Percentiles rank a stretch among this genome's conserved stretches.
These are phyloP conservation scores for Corythaixoides concolor DNA, from an alignment of 2,113 vertebrate species.

Conservation along the genomic window DNA sequence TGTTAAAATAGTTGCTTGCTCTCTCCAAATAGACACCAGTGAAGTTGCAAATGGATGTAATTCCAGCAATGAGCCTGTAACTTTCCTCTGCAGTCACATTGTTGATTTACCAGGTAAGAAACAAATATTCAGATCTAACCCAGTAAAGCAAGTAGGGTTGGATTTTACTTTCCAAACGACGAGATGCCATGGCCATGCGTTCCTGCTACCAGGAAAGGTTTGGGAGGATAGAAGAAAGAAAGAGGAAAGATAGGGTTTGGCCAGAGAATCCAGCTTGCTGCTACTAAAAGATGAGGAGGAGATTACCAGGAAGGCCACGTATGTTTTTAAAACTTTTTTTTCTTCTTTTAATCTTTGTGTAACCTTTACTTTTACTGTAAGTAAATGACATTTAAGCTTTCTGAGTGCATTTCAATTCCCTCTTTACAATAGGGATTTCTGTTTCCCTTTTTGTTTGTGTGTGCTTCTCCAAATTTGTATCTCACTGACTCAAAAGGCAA, in stretches of 20 bases:
- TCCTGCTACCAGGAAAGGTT: background rate
- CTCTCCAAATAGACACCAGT: constrained; percentile 21
- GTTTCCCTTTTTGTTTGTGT: background rate
- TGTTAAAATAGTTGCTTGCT: constrained; percentile 37
- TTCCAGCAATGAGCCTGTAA: background rate
- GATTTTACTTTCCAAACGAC: background rate
- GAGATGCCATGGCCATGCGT: background rate
- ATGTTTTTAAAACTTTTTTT: background rate
- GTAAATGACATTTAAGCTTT: background rate
- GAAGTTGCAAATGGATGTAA: background rate
- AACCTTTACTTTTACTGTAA: background rate
- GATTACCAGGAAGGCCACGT: background rate
- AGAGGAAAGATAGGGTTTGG: background rate
- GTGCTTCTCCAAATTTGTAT: background rate
- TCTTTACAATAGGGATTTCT: background rate
- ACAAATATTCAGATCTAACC: background rate
- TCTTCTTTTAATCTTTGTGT: background rate
- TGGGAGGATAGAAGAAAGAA: background rate
- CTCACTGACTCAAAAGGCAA: background rate
- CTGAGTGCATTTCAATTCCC: background rate
- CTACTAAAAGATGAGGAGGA: background rate
- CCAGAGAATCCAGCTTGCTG: background rate
- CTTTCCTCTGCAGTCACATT: background rate
- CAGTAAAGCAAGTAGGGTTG: background rate
- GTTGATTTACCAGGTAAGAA: background rate